Percentiles rank a stretch among this genome's conserved stretches.
These are phyloP conservation scores for Drosophila longiperda DNA, from an alignment of 2,888 invertebrate genomes.

Conservation along the genomic window DNA sequence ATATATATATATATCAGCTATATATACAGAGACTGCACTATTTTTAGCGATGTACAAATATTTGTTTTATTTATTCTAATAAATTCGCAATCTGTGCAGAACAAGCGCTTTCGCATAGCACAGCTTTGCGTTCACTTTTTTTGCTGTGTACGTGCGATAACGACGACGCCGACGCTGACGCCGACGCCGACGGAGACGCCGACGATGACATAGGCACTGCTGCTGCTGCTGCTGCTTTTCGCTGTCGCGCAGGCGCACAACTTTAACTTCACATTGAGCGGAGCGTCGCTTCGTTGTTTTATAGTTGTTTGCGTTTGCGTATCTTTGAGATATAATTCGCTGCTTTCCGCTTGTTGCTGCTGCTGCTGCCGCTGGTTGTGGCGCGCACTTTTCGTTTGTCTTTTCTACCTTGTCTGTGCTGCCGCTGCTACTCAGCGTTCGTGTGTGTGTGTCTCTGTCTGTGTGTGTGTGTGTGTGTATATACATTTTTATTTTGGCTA, in stretches of 20 bases:
- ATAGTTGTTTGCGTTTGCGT: constrained; percentile 48
- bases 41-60: not conserved
- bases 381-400: constrained; percentile 53
- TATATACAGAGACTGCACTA: too few species aligned
- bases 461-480: constrained; percentile 27
- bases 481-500: constrained; percentile 50
- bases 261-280: constrained; percentile 35
- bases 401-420: constrained; percentile 53
- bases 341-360: constrained; percentile 13
- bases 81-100: not conserved
- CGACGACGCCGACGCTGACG: constrained; percentile 20
- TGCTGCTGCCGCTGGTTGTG: constrained; percentile 34
- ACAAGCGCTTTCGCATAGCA: not conserved
- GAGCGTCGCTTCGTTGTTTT: constrained; percentile 3
- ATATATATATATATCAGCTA: too few species aligned
- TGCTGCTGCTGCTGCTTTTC: constrained; percentile 15
- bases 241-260: constrained; percentile 58
- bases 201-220: constrained; percentile 69
- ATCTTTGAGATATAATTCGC: constrained; percentile 60
- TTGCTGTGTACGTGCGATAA: constrained; percentile 36
- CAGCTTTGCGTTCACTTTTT: constrained; percentile 12
- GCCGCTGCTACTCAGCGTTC: not conserved
- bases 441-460: constrained; percentile 3
- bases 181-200: constrained; percentile 18
- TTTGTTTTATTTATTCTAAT: not conserved